Conservation (phyloP, 37 sponge, comb jelly and placozoan genomes). For the Spongilla lacustris region DNA sequence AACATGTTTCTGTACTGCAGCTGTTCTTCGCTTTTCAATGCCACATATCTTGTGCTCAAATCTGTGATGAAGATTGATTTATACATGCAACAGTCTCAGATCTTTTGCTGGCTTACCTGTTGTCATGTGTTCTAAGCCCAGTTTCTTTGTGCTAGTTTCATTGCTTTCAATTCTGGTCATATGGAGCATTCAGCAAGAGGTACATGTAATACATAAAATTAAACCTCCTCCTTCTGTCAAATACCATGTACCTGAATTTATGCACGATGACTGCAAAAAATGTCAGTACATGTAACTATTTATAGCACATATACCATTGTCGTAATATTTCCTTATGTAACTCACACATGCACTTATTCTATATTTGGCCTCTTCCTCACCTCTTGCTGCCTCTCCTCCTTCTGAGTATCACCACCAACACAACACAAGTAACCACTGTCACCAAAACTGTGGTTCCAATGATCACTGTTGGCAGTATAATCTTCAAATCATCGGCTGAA, state of each 20-base stretch:
- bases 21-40: background rate
- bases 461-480: background rate
- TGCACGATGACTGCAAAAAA: too few species aligned
- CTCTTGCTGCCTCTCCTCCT: background rate
- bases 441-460: background rate
- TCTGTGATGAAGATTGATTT: background rate
- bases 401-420: background rate
- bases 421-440: background rate
- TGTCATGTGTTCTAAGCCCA: background rate
- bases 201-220: background rate
- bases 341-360: too few species aligned
- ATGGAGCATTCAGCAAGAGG: too few species aligned
- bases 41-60: background rate
- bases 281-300: too few species aligned
- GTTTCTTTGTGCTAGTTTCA: background rate
- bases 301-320: too few species aligned
- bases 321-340: too few species aligned
- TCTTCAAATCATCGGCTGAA: background rate
- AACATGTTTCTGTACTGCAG: background rate
- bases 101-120: background rate
- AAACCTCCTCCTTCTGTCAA: background rate
- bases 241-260: too few species aligned
- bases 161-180: background rate
- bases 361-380: background rate
- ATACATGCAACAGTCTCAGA: background rate